Base-by-base conservation (phyloP, 2,797 vertebrate genomes). In the Danionella dracula region DNA sequence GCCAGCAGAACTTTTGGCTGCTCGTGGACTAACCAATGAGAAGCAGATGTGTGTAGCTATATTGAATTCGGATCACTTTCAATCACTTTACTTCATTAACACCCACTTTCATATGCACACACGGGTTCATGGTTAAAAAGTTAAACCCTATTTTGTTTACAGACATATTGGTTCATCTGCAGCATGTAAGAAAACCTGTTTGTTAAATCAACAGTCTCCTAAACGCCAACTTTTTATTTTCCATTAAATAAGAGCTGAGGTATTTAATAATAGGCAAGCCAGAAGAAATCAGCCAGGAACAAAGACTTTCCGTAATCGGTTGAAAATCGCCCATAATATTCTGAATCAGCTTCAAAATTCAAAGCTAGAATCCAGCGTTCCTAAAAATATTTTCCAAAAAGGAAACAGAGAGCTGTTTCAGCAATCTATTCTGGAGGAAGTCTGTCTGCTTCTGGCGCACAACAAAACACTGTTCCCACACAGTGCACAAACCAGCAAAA, bases 31-130 rank as follows among this genome's bases (percentile, higher is more conserved):
- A 19, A 13, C 9, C 62, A 54, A 72, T 59, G 62, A 64, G 48
- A 73, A 70, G 20, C 74, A 76, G 70, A 76, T 76, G 74, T 70
- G 49, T 76, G 41, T 20, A 73, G 51, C 58, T 37, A 10, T 17
- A 51, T 70, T 67, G 67, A 63, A 62, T 46, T 50, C 38, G 51
- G 37, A 66, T 66, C 34, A 34, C 23, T 34, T 38, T 5, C 27
- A 29, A 42, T 55, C 57, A 7, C 31, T 44, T 56, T 40, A 41
- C 12, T 27, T 54, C 31, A 21, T 46, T 62, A 50, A 49, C 56
- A 62, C 57, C 20, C 34, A 15, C 41, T 38, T 13, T 16, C 35
- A 42, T n/a, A 32, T 57, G 21, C 35, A 41, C 11, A 16, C 16
- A 23, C 17, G 57, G 19, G 49, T 45, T 35, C 34, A 38, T 37